phyloP scores from a whole-genome alignment of 2,888 invertebrate genomes.

The Galerucella calmariensis region DNA sequence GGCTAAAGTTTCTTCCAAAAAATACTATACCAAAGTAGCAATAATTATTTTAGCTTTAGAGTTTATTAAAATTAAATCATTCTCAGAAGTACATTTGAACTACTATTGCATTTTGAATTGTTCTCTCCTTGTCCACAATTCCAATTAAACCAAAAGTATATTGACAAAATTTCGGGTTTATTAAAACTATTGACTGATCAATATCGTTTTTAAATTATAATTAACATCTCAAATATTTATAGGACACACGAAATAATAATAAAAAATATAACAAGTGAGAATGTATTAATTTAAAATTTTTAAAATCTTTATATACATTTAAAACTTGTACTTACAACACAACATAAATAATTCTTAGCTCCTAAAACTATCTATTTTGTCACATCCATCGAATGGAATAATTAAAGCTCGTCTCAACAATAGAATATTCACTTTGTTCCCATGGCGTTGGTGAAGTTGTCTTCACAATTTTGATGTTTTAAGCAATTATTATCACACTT shows the following conservation, averaged over 20 bases:
- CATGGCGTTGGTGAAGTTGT: conserved; percentile 11
- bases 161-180: too few species aligned
- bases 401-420: not conserved
- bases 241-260: not conserved
- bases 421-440: conserved; percentile 22
- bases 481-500: conserved; percentile 43
- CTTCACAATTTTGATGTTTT: conserved; percentile 36
- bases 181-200: too few species aligned
- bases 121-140: too few species aligned
- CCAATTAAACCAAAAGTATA: too few species aligned
- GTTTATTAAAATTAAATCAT: too few species aligned
- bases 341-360: conserved; percentile 1
- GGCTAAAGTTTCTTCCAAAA: too few species aligned
- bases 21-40: too few species aligned
- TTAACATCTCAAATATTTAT: not conserved
- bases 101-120: too few species aligned
- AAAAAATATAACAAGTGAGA: not conserved
- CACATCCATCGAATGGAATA: not conserved
- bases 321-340: conserved; percentile 1
- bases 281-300: not conserved
- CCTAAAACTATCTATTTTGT: not conserved
- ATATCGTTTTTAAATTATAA: too few species aligned
- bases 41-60: too few species aligned
- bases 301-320: not conserved
- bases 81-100: too few species aligned